These are phyloP conservation scores for Andricus curvator DNA, from an alignment of 2,888 invertebrate species.

Conservation along the genomic window DNA sequence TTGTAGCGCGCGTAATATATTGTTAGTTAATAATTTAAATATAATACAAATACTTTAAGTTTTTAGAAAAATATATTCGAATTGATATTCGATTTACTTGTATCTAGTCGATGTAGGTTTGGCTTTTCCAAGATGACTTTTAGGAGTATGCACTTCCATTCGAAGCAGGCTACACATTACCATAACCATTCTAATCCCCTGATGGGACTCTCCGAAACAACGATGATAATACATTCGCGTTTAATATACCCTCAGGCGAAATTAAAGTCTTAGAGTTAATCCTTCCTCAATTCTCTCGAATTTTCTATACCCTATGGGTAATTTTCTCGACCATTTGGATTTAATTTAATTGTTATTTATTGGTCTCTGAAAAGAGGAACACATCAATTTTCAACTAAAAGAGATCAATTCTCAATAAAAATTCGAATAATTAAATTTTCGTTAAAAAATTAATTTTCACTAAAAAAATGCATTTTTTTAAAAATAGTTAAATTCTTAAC, in stretches of 20 bases:
- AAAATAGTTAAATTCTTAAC: no score
- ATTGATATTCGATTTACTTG: not conserved
- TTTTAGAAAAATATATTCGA: not conserved
- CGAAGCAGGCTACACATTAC: not conserved
- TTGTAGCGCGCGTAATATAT: no score
- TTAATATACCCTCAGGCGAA: constrained; percentile 8
- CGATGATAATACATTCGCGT: constrained; percentile 14
- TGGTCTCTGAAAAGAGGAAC: not conserved
- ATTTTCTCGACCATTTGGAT: not conserved
- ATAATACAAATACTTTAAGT: no score
- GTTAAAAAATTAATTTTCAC: no score
- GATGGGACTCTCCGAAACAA: not conserved
- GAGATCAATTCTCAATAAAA: no score
- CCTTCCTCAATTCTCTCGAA: not conserved
- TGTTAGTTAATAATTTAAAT: no score
- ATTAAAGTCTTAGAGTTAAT: constrained; percentile 16
- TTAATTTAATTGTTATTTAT: not conserved
- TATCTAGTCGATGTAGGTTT: not conserved
- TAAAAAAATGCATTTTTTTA: no score
- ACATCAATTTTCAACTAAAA: no score
- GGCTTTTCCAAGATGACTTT: not conserved
- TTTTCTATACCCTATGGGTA: not conserved
- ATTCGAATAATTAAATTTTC: no score
- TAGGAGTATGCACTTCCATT: not conserved
- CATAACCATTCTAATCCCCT: constrained; percentile 2